These are phyloP conservation scores for Drosophila merina DNA, from an alignment of 2,888 invertebrate species.

Conservation along the genomic window DNA sequence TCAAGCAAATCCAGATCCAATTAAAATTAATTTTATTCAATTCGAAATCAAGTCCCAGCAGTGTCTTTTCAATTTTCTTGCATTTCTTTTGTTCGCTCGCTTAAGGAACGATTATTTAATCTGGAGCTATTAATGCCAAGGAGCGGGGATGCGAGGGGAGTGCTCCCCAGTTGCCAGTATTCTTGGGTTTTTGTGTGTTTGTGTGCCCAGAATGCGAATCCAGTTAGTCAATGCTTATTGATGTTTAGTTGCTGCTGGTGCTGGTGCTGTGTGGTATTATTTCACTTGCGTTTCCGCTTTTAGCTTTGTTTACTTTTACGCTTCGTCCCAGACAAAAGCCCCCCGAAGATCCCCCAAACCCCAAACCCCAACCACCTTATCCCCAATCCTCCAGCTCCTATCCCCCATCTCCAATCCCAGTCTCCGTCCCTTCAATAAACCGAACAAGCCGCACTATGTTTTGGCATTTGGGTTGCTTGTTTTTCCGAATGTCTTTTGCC, in stretches of 20 bases:
- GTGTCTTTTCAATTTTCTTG: conserved; percentile 54
- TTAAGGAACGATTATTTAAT: conserved; percentile 78
- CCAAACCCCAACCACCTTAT: conserved; percentile 38
- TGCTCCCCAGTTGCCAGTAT: conserved; percentile 30
- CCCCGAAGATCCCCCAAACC: conserved; percentile 72
- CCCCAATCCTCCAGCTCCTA: conserved; percentile 1
- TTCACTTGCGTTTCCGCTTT: conserved; percentile 76
- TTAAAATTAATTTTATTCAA: conserved; percentile 78
- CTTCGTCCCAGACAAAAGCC: conserved; percentile 72
- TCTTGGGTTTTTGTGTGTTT: conserved; percentile 32
- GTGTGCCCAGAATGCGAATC: conserved; percentile 47
- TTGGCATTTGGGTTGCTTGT: conserved; percentile 73
- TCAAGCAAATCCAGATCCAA: conserved; percentile 50
- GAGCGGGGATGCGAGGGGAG: conserved; percentile 14
- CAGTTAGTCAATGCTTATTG: conserved; percentile 79
- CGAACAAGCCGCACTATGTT: conserved; percentile 74
- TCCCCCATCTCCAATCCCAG: conserved; percentile 5
- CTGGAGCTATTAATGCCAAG: conserved; percentile 74
- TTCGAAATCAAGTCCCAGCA: conserved; percentile 68
- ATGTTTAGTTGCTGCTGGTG: conserved; percentile 67
- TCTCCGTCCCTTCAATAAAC: conserved; percentile 24
- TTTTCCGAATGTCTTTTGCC: conserved; percentile 68
- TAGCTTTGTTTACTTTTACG: conserved; percentile 78
- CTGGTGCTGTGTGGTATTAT: conserved; percentile 30
- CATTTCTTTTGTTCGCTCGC: conserved; percentile 49